Evolutionary conservation across 2,113 vertebrate genomes (phyloP).

Genomic region (Scomber japonicus): DNA sequence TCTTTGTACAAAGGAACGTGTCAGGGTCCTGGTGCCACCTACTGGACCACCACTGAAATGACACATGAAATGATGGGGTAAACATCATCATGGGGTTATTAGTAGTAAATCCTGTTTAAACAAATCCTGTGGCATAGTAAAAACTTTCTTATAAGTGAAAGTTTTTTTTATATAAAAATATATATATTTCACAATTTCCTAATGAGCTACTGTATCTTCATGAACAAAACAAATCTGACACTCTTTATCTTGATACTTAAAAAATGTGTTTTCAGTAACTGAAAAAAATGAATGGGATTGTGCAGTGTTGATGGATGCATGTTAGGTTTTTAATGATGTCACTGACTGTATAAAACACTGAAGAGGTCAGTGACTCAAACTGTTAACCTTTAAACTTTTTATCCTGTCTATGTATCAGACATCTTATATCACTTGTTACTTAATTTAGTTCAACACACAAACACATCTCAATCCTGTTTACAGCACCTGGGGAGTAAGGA

Average conservation of each 20-base stretch:
- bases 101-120: background rate
- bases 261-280: background rate
- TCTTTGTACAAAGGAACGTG: background rate
- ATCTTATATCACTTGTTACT: constrained; percentile 13
- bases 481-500: constrained; percentile 61
- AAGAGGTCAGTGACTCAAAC: background rate
- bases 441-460: constrained; percentile 43
- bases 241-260: too few relatives aligned
- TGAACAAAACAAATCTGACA: background rate
- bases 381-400: background rate
- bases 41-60: constrained; percentile 45
- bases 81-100: background rate
- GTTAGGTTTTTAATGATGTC: too few relatives aligned
- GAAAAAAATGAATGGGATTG: background rate
- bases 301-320: background rate
- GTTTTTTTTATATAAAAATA: too few relatives aligned
- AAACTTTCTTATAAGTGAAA: too few relatives aligned
- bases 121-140: too few relatives aligned
- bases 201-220: background rate
- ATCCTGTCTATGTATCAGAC: background rate
- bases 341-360: too few relatives aligned
- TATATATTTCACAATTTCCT: background rate
- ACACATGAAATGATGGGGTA: background rate
- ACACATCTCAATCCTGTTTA: constrained; percentile 62
- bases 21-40: constrained; percentile 33